Conservation (phyloP, 2,888 invertebrate species). For the Diarsia mendica region DNA sequence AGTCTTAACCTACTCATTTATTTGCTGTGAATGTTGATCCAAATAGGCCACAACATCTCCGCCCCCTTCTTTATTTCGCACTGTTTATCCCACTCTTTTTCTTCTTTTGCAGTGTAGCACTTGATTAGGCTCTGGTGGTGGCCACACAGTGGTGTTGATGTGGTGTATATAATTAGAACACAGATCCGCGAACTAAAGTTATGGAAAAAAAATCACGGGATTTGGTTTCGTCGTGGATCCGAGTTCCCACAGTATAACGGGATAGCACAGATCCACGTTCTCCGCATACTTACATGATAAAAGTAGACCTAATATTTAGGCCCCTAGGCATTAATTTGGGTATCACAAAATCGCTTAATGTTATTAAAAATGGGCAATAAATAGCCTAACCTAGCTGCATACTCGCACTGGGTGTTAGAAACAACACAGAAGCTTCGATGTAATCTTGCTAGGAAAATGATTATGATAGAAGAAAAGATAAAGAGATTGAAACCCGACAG, state of each 20-base stretch:
- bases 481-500: constrained; percentile 12
- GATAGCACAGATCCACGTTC: too few relatives aligned
- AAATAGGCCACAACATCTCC: background rate
- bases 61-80: too few relatives aligned
- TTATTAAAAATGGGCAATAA: background rate
- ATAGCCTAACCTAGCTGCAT: background rate
- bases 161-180: background rate
- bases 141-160: background rate
- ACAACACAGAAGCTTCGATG: background rate
- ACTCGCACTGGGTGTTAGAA: background rate
- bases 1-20: constrained; percentile 4
- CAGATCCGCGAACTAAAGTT: background rate
- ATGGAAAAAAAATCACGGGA: background rate
- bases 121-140: background rate
- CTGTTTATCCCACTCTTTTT: background rate
- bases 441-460: constrained; percentile 22
- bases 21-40: background rate
- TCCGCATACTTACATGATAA: background rate
- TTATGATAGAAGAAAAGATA: constrained; percentile 4
- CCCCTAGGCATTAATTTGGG: background rate
- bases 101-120: background rate
- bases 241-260: background rate
- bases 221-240: background rate
- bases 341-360: background rate
- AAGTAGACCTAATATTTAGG: background rate